Evolutionary conservation across 2,888 invertebrate genomes (phyloP).

Genomic region (Phymatocera aterrima): DNA sequence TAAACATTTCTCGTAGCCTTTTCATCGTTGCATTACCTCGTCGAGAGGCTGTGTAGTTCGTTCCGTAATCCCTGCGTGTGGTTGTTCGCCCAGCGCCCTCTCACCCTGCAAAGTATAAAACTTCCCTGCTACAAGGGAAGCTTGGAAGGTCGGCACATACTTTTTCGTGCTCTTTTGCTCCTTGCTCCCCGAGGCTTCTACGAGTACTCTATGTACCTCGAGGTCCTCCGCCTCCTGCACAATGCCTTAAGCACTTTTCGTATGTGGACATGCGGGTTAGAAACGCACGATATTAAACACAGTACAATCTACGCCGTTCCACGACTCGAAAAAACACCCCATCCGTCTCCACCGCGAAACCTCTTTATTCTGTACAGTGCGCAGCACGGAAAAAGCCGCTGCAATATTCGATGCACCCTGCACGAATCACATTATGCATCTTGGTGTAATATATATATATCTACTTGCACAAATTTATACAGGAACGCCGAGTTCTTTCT

Average conservation of each 20-base stretch:
- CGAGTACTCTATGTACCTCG: conserved; percentile 16
- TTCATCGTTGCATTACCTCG: conserved; percentile 65
- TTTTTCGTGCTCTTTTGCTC: conserved; percentile 18
- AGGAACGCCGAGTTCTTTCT: too few relatives aligned
- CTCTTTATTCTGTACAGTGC: too few relatives aligned
- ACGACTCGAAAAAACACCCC: background rate
- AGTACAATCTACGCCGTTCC: background rate
- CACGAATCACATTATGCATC: too few relatives aligned
- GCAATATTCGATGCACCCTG: too few relatives aligned
- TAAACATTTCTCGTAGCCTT: conserved; percentile 71
- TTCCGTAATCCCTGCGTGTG: conserved; percentile 31
- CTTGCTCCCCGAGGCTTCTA: too few relatives aligned
- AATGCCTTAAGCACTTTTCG: conserved; percentile 40
- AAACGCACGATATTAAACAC: background rate
- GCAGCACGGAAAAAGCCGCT: too few relatives aligned
- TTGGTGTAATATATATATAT: too few relatives aligned
- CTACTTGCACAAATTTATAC: too few relatives aligned
- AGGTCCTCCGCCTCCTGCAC: conserved; percentile 15
- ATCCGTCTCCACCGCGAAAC: too few relatives aligned
- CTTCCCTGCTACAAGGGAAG: too few relatives aligned
- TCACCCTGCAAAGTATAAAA: too few relatives aligned
- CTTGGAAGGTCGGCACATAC: background rate
- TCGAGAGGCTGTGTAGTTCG: conserved; percentile 31
- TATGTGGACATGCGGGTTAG: conserved; percentile 42
- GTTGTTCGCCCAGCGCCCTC: background rate